These are phyloP conservation scores for Elymnias hypermnestra DNA, from an alignment of 1,140 invertebrate species.

Conservation along the genomic window DNA sequence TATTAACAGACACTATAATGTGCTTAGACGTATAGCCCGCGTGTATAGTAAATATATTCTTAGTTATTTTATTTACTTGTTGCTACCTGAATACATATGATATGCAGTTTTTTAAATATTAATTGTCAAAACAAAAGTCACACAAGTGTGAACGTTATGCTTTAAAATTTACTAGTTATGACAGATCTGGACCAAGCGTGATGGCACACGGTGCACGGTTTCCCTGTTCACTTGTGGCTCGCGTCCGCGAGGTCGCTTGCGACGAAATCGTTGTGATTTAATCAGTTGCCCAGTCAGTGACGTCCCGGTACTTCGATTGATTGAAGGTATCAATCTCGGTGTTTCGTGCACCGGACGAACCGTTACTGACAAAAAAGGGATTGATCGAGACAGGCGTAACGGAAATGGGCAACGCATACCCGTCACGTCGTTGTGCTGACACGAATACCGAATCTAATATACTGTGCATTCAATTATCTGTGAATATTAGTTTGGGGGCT, in stretches of 20 bases:
- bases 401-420: constrained; percentile 60
- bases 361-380: constrained; percentile 71
- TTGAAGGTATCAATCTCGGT: constrained; percentile 68
- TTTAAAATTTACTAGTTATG: no score
- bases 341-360: constrained; percentile 58
- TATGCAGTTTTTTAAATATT: no score
- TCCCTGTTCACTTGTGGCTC: constrained; percentile 38
- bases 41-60: no score
- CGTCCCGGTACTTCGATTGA: constrained; percentile 60
- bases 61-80: no score
- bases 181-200: constrained; percentile 50
- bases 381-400: constrained; percentile 66
- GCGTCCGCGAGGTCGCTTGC: constrained; percentile 27
- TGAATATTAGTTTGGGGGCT: constrained; percentile 44
- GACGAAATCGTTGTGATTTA: constrained; percentile 68
- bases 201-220: constrained; percentile 43
- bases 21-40: no score
- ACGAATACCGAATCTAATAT: constrained; percentile 64
- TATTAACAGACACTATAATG: no score
- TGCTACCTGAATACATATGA: no score
- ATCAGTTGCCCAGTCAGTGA: constrained; percentile 58
- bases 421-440: constrained; percentile 63
- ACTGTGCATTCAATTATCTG: constrained; percentile 60
- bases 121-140: no score
- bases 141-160: no score